Conservation (phyloP, 2,888 invertebrate genomes). For the Pristionchus exspectatus region DNA sequence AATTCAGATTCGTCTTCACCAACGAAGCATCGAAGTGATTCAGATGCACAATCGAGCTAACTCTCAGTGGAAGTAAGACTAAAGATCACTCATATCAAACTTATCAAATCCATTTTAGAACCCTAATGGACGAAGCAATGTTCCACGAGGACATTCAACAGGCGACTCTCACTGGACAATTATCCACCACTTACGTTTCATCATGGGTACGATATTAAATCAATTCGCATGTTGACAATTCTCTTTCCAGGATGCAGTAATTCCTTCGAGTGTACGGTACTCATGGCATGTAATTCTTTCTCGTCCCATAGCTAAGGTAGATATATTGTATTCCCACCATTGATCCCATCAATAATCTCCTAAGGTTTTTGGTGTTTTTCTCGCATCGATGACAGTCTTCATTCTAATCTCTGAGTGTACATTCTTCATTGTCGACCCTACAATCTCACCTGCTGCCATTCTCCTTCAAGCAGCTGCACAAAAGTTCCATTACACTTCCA, state of each 20-base stretch:
- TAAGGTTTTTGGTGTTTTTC: constrained; percentile 82
- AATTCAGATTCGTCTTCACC: constrained; percentile 90
- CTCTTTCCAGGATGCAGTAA: constrained; percentile 26
- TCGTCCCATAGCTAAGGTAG: constrained; percentile 83
- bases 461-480: constrained; percentile 89
- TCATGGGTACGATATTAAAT: not conserved
- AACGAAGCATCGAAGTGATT: constrained; percentile 92
- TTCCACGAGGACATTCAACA: constrained; percentile 67
- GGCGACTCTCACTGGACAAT: constrained; percentile 58
- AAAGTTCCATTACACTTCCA: constrained; percentile 92
- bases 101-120: constrained; percentile 54
- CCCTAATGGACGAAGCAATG: constrained; percentile 65
- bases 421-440: constrained; percentile 93
- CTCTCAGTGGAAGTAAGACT: constrained; percentile 88
- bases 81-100: not conserved
- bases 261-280: constrained; percentile 56
- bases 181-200: not conserved
- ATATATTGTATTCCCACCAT: constrained; percentile 33
- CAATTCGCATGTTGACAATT: not conserved
- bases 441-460: constrained; percentile 95
- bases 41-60: constrained; percentile 91
- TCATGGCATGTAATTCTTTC: constrained; percentile 82
- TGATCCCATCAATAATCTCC: not conserved
- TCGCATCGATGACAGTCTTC: constrained; percentile 88
- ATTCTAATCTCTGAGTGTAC: constrained; percentile 99